Conservation (phyloP, 2,888 invertebrate genomes). For the Lasioglossum vierecki region DNA sequence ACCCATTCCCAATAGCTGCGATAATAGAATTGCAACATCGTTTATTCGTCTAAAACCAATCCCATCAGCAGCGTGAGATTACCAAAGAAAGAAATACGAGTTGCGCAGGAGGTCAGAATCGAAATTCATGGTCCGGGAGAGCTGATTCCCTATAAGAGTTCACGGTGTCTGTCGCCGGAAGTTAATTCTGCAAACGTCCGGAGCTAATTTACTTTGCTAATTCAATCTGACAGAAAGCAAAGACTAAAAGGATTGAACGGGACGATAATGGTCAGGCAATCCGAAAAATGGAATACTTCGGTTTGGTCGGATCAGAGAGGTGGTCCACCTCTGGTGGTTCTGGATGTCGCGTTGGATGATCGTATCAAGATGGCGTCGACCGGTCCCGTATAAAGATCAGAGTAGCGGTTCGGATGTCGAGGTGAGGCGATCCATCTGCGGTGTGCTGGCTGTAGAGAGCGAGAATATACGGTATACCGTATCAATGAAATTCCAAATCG, state of each 20-base stretch:
- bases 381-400: neutral
- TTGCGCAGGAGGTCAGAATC: neutral
- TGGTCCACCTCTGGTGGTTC: neutral
- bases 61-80: no score
- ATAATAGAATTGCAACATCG: neutral
- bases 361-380: constrained; percentile 5
- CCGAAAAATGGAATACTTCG: neutral
- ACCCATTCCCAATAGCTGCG: neutral
- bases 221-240: neutral
- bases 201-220: neutral
- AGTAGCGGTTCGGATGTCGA: neutral
- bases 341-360: neutral
- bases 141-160: neutral
- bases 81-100: neutral
- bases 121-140: neutral
- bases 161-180: neutral
- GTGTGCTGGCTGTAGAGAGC: neutral
- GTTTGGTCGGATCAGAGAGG: neutral
- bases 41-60: neutral
- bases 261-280: neutral
- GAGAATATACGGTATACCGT: neutral
- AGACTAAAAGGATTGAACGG: neutral
- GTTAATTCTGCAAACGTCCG: neutral
- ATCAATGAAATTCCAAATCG: constrained; percentile 14
- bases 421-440: neutral